Base-by-base conservation (phyloP, 1,140 invertebrate genomes). In the Archivesica marissinica region DNA sequence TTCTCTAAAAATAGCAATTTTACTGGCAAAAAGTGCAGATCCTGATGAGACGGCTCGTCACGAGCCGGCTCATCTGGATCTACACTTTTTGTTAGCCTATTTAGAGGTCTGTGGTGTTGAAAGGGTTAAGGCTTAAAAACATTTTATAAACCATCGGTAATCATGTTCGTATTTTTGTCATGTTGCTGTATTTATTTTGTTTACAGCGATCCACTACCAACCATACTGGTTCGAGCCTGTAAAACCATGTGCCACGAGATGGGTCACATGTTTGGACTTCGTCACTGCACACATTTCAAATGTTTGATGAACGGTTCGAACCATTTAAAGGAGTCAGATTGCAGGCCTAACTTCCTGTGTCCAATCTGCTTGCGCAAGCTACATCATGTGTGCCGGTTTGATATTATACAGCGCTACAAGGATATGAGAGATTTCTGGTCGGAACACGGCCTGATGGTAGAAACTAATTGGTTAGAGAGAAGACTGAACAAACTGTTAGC, bases 301-400 rank as follows among this genome's bases (percentile, higher is more conserved):
- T 92, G 91, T 80, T 25, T 89, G 15, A 92, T 92, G 91, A 92
- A 92, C 79, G 91, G 88, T 38, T 87, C 87, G 7, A 90, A 89
- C 52, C 81, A 87, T 77, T 52, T 91, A 52, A 76, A 77, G 7
- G 89, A 91, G 75, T 86, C 87, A 1, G 86, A 88, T 59, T 44
- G 33, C 50, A 66, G 85, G 38, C 87, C 89, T 0, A 52, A 86
- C 13, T 89, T 89, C 50, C 79, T 91, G 6, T 92, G 90, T 85
- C 91, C 90, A 2, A 76, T 90, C 13, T 92, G 91, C 87, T 79
- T 92, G 23, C 59, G 86, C 11, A 92, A 92, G 59, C 66, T 92
- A 2, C 88, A 92, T 15, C 84, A 75, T 66, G 52, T 86, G 3
- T 88, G 82, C 38, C 61, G 68, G 59, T 91, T 90, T 88, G 85